Conservation (phyloP, 23 tunicate species). For the Ascidia mentula region DNA sequence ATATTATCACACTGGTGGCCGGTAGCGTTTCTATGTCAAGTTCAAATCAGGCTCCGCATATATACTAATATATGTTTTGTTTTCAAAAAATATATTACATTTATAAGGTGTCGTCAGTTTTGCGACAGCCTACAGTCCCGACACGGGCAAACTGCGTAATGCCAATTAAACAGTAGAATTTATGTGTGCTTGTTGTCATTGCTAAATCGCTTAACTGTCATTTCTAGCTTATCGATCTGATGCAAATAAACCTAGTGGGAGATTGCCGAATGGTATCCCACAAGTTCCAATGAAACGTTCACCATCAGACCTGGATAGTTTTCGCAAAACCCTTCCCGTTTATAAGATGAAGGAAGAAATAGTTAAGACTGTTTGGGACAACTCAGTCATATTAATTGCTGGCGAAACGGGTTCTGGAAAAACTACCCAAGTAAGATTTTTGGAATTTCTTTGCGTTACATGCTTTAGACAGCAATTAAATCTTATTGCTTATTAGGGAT, state of each 20-base stretch:
- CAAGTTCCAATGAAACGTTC: slow-evolving; percentile 68
- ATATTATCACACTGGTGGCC: neutral
- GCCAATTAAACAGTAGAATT: no score
- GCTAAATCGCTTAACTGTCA: no score
- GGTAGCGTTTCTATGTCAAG: no score
- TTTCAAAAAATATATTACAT: no score
- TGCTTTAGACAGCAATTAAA: no score
- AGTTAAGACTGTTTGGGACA: slow-evolving; percentile 44
- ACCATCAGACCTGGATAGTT: slow-evolving; percentile 48
- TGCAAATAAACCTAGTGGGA: slow-evolving; percentile 78
- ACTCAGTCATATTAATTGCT: slow-evolving; percentile 57
- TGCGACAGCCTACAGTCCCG: no score
- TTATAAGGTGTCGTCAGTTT: no score
- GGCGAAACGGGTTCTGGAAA: slow-evolving; percentile 85
- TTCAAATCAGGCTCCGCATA: no score
- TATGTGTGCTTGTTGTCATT: no score
- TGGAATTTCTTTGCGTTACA: neutral
- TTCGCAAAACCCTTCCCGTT: slow-evolving; percentile 61
- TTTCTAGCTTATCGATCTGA: slow-evolving; percentile 56
- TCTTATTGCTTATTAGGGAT: no score
- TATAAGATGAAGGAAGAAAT: slow-evolving; percentile 43
- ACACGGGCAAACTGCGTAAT: no score
- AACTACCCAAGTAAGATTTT: slow-evolving; percentile 77
- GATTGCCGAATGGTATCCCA: slow-evolving; percentile 92
- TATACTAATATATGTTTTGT: no score